Evolutionary conservation across 2,113 vertebrate genomes (phyloP), one percentile per base, ranked within the genome.

Genomic region (Phaethon lepturus): DNA sequence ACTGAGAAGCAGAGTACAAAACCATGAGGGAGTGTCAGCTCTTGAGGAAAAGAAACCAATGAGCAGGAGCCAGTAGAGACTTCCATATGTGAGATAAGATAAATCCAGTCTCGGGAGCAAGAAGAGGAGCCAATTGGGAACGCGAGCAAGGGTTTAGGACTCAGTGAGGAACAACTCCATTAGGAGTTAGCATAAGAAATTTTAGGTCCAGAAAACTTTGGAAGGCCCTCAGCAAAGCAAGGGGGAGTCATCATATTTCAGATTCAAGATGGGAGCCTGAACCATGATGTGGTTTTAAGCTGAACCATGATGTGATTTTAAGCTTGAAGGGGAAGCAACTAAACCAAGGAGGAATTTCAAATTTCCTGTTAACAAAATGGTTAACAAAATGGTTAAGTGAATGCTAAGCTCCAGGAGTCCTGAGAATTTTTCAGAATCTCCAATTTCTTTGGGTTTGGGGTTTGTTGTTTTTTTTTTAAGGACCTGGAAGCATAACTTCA

Each of bases 161-260:
- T 76, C 72, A 60, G 13, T 17, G 50, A 68, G 31, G 62, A 86
- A 74, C 73, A 92, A 53, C 23, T 86, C 50, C 42, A 44, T 64
- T 58, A 86, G 44, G 59, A 94, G 23, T 6, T 24, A 81, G 33
- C 44, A 23, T 56, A 78, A 66, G 66, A 84, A 81, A 56, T 38
- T 64, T 84, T 86, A 81, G 28, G 74, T 53, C 23, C 86, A 95
- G 79, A 87, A 95, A 92, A 56, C 35, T 68, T 95, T 89, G 84
- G 93, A 92, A 91, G 29, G 13, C 7, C 18, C 56, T 35, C 69
- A 92, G 68, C 58, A 94, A 87, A 78, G 19, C 52, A 73, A 72
- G 7, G 5, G 23, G 31, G 28, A 92, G 25, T 74, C 25, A 81
- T 60, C 11, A n/a, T 18, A 45, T 76, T 91, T 93, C 67, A 85